These are phyloP conservation scores for Buathra laborator DNA, from an alignment of 2,888 invertebrate genomes.

Conservation along the genomic window DNA sequence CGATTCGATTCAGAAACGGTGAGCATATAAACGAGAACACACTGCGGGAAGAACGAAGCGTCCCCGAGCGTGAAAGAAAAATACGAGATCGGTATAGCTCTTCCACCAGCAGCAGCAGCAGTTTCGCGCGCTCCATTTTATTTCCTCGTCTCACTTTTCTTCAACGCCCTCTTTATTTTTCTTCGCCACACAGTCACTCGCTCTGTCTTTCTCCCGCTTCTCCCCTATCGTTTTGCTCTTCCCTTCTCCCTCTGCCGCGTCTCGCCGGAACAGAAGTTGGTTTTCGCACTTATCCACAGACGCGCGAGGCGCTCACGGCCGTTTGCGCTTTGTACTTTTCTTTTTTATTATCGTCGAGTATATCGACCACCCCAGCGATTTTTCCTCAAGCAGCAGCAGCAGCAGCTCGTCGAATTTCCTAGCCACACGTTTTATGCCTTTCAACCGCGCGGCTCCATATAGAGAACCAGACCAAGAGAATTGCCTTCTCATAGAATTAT, in stretches of 20 bases:
- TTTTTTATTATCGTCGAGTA: slow-evolving; percentile 53
- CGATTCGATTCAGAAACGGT: slow-evolving; percentile 14
- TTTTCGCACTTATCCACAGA: slow-evolving; percentile 76
- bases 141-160: slow-evolving; percentile 50
- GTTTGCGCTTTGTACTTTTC: slow-evolving; percentile 39
- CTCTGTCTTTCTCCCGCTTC: neutral
- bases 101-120: slow-evolving; percentile 40
- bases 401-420: slow-evolving; percentile 29
- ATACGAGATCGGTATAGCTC: slow-evolving; percentile 49
- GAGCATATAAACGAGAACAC: slow-evolving; percentile 28
- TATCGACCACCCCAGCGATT: slow-evolving; percentile 48
- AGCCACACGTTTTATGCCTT: slow-evolving; percentile 31
- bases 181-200: neutral
- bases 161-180: slow-evolving; percentile 26
- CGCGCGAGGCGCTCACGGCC: slow-evolving; percentile 55
- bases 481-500: slow-evolving; percentile 58
- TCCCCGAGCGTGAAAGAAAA: slow-evolving; percentile 48
- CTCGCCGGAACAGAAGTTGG: slow-evolving; percentile 74
- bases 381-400: slow-evolving; percentile 48
- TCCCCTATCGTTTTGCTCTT: slow-evolving; percentile 10
- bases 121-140: slow-evolving; percentile 53
- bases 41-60: slow-evolving; percentile 37
- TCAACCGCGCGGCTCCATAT: neutral
- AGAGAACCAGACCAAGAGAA: slow-evolving; percentile 26
- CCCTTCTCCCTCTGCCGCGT: slow-evolving; percentile 9